A percentile compares a stretch with the other conserved stretches of the same genome.
Evolutionary conservation across 2,888 invertebrate genomes (phyloP).

Genomic region (Lasioglossum calceatum): DNA sequence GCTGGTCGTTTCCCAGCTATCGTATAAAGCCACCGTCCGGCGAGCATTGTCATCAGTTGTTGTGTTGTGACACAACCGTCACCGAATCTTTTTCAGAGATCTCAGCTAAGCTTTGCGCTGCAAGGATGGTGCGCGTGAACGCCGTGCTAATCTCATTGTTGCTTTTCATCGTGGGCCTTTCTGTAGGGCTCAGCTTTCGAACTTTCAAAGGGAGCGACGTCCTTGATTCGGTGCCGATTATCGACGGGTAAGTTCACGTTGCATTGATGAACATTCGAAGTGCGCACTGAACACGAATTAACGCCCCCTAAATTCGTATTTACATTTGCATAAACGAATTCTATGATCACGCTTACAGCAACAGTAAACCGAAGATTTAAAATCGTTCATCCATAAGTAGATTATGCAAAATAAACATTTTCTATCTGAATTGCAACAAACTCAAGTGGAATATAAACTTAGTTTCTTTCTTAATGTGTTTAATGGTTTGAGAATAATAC

Average conservation of each 20-base stretch:
- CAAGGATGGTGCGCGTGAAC: conserved; percentile 72
- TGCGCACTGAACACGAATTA: background rate
- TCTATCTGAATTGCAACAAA: too few relatives aligned
- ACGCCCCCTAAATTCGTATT: background rate
- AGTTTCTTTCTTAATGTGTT: too few relatives aligned
- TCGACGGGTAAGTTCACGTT: conserved; percentile 79
- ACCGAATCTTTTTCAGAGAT: conserved; percentile 42
- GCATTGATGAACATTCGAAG: background rate
- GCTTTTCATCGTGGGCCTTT: conserved; percentile 66
- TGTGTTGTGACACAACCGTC: background rate
- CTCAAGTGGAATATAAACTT: too few relatives aligned
- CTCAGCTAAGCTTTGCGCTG: conserved; percentile 42
- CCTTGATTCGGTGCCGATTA: conserved; percentile 78
- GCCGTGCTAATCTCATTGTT: conserved; percentile 58
- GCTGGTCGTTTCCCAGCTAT: background rate
- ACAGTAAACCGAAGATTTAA: too few relatives aligned
- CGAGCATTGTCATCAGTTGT: background rate
- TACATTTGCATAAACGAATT: background rate
- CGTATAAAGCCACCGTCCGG: background rate
- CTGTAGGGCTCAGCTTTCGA: conserved; percentile 66
- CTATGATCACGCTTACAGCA: background rate
- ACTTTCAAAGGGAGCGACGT: conserved; percentile 78
- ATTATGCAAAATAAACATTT: too few relatives aligned
- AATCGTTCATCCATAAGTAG: background rate
- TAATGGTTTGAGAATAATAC: too few relatives aligned